These are phyloP conservation scores for Epinephelus lanceolatus DNA, from an alignment of 2,113 vertebrate genomes.

Conservation along the genomic window DNA sequence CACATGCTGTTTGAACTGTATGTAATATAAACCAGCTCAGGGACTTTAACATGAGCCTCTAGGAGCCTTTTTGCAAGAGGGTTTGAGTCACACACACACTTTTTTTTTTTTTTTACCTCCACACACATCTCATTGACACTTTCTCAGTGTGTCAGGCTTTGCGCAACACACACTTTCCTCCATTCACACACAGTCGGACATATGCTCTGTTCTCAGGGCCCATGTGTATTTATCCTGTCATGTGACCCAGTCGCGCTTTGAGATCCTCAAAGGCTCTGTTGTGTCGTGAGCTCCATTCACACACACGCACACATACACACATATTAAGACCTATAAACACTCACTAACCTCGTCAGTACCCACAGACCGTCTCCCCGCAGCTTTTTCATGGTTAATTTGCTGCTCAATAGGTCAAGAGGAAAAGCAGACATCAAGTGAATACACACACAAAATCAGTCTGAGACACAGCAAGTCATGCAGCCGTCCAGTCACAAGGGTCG, in stretches of 20 bases:
- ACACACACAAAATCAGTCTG: not conserved
- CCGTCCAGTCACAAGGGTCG: slow-evolving; percentile 22
- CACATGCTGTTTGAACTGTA: slow-evolving; percentile 69
- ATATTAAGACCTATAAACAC: slow-evolving; percentile 48
- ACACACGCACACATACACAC: slow-evolving; percentile 8
- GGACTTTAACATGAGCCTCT: slow-evolving; percentile 61
- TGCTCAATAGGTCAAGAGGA: slow-evolving; percentile 72
- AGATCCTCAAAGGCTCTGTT: slow-evolving; percentile 74
- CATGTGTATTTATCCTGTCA: slow-evolving; percentile 66
- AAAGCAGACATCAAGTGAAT: slow-evolving; percentile 62
- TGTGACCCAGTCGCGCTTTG: slow-evolving; percentile 67
- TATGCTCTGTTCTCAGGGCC: slow-evolving; percentile 61
- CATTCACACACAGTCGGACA: slow-evolving; percentile 33
- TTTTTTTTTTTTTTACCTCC: not conserved
- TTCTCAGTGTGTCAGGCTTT: not conserved
- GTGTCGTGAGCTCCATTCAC: slow-evolving; percentile 43
- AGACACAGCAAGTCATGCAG: slow-evolving; percentile 45
- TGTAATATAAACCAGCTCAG: slow-evolving; percentile 72
- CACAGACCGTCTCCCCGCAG: slow-evolving; percentile 38
- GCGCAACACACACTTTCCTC: slow-evolving; percentile 24
- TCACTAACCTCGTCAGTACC: slow-evolving; percentile 44
- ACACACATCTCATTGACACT: slow-evolving; percentile 11
- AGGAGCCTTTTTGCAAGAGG: slow-evolving; percentile 41
- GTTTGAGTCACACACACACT: slow-evolving; percentile 27
- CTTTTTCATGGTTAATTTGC: slow-evolving; percentile 73